Base-by-base conservation (phyloP, 2,888 invertebrate species). In the Andrena dorsata region DNA sequence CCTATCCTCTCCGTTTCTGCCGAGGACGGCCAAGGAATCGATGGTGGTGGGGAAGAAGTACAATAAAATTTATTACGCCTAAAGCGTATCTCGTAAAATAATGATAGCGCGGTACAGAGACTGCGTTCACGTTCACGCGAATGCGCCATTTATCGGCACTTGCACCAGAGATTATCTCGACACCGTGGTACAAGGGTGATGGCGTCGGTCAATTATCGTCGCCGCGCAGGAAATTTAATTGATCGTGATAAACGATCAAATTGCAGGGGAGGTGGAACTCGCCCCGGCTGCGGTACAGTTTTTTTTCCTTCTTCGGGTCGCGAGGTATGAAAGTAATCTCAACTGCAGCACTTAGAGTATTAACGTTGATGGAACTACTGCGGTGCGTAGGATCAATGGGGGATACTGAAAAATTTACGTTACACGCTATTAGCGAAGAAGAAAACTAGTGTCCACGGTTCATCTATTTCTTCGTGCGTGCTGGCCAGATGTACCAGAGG, bases 151-250 rank as follows among this genome's bases (percentile, higher is more conserved):
- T 88, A 88, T 88, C 88, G 88, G 87, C 87, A 88, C 87, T 88
- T 83, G 88, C 78, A 74, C 84, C 83, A 76, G 83, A 88, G 88
- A 88, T 88, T 87, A 87, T 88, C 88, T 88, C 82, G 85, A 77
- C 76, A 80, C 66, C 78, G 61, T 76, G 77, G 85, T 87, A 88
- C 87, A 84, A 84, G 88, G 88, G 88, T 83, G 88, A 88, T 88
- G 88, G 88, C 88, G 87, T 86, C 79, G 87, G 87, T 88, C 88
- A 88, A 88, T 88, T 88, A 88, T 88, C 88, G 87, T 88, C 80
- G 87, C 81, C 64, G 83, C 64, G 79, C 88, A 84, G 88, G 84
- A 87, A 88, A 88, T 88, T 88, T 88, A 88, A 88, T 88, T 88
- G 88, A 88, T 88, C 88, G 80, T 82, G 88, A 87, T 88, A 86